Evolutionary conservation across 2,113 vertebrate species (phyloP).

Genomic region (Enhydra lutris): DNA sequence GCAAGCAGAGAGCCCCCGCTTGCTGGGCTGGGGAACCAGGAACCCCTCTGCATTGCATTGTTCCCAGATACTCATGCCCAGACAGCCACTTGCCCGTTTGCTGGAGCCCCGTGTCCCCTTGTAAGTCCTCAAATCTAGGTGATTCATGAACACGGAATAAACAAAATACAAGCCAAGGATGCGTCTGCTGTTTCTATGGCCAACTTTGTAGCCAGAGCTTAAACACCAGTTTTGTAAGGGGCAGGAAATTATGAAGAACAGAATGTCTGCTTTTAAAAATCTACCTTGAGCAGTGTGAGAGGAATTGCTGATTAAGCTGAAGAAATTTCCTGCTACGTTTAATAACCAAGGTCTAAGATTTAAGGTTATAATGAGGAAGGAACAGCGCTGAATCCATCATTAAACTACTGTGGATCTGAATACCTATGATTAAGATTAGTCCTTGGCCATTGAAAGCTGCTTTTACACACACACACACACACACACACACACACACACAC

Average conservation of each 20-base stretch:
- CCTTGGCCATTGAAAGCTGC: background rate
- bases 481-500: background rate
- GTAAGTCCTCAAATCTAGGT: background rate
- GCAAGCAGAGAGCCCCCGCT: background rate
- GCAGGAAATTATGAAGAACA: background rate
- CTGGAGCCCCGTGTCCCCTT: background rate
- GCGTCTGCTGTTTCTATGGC: background rate
- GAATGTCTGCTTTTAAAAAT: background rate
- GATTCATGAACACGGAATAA: background rate
- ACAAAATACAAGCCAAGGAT: background rate
- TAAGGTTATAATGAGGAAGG: background rate
- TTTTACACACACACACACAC: background rate
- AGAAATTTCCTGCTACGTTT: slow-evolving; percentile 11
- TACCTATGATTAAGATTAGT: background rate
- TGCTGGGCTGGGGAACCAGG: background rate
- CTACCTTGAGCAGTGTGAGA: background rate
- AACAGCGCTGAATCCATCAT: background rate
- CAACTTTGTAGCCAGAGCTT: background rate
- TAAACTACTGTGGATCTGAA: background rate
- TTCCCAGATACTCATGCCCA: background rate
- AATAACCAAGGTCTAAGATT: background rate
- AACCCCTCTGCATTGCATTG: rapidly evolving
- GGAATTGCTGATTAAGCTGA: background rate
- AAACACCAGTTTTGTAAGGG: background rate
- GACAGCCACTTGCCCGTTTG: background rate